Conservation (phyloP, 2,797 vertebrate genomes). For the Fratercula arctica region DNA sequence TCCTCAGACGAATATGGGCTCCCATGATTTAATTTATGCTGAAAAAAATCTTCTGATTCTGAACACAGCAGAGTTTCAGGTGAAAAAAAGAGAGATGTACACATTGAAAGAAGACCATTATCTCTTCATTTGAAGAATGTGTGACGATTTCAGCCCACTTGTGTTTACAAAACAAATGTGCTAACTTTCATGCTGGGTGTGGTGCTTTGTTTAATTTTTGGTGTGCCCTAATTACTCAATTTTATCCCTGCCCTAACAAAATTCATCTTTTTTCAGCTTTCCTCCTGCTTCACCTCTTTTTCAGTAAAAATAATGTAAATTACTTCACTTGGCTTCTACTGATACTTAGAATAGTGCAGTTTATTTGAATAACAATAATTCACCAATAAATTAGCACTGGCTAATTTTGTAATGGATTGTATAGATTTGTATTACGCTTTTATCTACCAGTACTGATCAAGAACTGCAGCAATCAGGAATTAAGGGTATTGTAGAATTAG, state of each 20-base stretch:
- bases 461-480: neutral
- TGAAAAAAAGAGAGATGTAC: accelerated
- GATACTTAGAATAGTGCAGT: neutral
- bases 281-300: neutral
- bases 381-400: neutral
- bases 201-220: neutral
- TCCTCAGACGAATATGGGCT: neutral
- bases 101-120: neutral
- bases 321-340: neutral
- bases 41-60: neutral
- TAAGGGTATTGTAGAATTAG: neutral
- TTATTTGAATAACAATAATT: neutral
- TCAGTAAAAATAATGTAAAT: neutral
- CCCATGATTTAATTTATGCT: neutral
- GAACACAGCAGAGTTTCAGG: neutral
- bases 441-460: neutral
- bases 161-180: neutral
- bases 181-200: neutral
- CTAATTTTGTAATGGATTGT: neutral
- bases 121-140: neutral
- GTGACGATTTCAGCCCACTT: neutral
- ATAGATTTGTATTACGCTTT: neutral
- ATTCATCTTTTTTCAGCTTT: neutral
- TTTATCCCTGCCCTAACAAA: neutral
- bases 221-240: neutral